A percentile compares a stretch with the other conserved stretches of the same genome.
Conservation (phyloP, 2,797 vertebrate species). For the Loriculus beryllinus region DNA sequence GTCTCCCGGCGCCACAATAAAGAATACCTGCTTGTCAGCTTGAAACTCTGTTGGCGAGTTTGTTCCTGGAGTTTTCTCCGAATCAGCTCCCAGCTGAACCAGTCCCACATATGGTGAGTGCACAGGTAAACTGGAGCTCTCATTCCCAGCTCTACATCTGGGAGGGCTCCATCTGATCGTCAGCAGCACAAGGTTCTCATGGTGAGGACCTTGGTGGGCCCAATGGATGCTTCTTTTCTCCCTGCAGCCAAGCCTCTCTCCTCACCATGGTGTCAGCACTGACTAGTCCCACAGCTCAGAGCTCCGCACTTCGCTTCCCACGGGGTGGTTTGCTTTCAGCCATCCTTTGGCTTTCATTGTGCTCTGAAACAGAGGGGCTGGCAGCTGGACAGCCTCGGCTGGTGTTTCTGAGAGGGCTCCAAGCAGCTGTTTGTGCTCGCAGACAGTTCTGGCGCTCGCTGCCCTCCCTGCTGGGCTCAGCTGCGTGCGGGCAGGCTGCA, state of each 20-base stretch:
- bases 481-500: background rate
- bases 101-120: background rate
- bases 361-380: slow-evolving; percentile 14
- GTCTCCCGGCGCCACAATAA: too few species aligned
- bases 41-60: too few species aligned
- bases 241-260: background rate
- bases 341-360: slow-evolving; percentile 1
- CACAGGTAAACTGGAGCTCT: background rate
- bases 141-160: background rate
- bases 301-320: background rate
- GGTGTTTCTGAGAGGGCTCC: slow-evolving; percentile 61
- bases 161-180: background rate
- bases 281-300: background rate
- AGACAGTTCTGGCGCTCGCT: background rate
- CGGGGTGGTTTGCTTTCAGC: background rate
- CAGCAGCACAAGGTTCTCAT: background rate
- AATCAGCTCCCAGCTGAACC: background rate
- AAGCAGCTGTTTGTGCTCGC: slow-evolving; percentile 57
- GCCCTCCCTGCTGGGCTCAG: slow-evolving; percentile 38
- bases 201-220: rapidly evolving
- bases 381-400: slow-evolving; percentile 42
- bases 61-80: too few species aligned
- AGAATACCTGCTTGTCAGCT: too few species aligned
- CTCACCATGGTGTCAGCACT: background rate
- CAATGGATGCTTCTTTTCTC: background rate